Conservation (phyloP, 2,113 vertebrate genomes). For the Hemichromis elongatus region DNA sequence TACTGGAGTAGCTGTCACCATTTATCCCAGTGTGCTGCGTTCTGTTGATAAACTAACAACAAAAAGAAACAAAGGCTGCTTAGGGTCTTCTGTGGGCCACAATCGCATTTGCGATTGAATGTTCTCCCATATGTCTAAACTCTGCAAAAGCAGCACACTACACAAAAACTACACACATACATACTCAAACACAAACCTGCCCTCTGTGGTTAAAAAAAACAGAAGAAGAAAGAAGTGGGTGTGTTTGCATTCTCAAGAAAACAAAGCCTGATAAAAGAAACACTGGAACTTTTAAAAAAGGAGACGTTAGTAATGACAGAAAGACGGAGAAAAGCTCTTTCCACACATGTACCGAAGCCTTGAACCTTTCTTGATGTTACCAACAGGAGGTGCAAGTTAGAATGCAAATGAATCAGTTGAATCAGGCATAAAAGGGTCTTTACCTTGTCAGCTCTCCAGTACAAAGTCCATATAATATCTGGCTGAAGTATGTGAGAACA, state of each 20-base stretch:
- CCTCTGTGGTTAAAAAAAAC: not conserved
- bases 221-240: not conserved
- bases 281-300: not conserved
- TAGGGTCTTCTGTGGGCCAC: not conserved
- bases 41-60: conserved; percentile 38
- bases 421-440: not conserved
- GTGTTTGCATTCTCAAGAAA: not conserved
- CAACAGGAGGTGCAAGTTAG: not conserved
- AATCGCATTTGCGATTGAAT: not conserved
- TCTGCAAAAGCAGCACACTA: not conserved
- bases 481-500: not conserved
- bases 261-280: not conserved
- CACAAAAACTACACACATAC: not conserved
- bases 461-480: not conserved
- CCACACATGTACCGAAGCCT: not conserved
- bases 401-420: not conserved
- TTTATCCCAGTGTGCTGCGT: conserved; percentile 34
- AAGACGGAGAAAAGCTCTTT: not conserved
- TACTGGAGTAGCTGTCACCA: conserved; percentile 3
- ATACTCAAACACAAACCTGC: not conserved
- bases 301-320: not conserved
- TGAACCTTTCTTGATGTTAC: not conserved
- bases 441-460: not conserved
- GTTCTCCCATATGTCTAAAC: not conserved
- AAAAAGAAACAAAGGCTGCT: conserved; percentile 5